A percentile compares a stretch with the other conserved stretches of the same genome.
phyloP scores from a whole-genome alignment of 2,113 vertebrate species.

The Etheostoma spectabile region DNA sequence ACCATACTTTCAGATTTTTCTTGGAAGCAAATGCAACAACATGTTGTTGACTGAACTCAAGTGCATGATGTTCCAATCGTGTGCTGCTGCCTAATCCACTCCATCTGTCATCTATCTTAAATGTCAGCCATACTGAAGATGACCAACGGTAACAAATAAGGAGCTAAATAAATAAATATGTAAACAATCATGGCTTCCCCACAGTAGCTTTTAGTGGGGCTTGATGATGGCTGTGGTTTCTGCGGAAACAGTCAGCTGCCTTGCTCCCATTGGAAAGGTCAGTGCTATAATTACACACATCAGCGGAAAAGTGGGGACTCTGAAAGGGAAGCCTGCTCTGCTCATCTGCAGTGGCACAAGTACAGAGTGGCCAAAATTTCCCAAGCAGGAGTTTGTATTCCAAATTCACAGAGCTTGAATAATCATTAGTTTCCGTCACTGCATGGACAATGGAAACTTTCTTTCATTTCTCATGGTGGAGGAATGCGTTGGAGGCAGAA shows the following conservation, averaged over 20 bases:
- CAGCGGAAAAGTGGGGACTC: constrained; percentile 74
- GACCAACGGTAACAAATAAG: constrained; percentile 26
- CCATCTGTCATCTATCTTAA: constrained; percentile 43
- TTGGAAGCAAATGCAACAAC: not conserved
- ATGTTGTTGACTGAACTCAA: constrained; percentile 4
- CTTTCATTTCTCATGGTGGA: constrained; percentile 48
- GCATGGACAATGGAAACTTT: constrained; percentile 77
- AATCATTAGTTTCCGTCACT: constrained; percentile 69
- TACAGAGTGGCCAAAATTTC: constrained; percentile 44
- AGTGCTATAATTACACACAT: constrained; percentile 81
- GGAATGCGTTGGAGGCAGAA: constrained; percentile 6
- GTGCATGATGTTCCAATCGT: constrained; percentile 3
- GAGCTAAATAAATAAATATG: constrained; percentile 31
- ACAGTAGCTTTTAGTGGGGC: constrained; percentile 27
- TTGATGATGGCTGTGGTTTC: constrained; percentile 59
- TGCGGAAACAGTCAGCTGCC: constrained; percentile 52
- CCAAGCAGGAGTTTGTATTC: constrained; percentile 26
- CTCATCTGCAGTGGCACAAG: constrained; percentile 60
- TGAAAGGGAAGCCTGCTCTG: constrained; percentile 53
- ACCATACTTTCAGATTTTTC: constrained; percentile 1
- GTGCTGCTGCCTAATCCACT: not conserved
- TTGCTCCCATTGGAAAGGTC: constrained; percentile 74
- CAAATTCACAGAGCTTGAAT: constrained; percentile 64
- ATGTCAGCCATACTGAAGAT: constrained; percentile 61
- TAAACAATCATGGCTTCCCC: constrained; percentile 39